A percentile compares a stretch with the other conserved stretches of the same genome.
These are phyloP conservation scores for Gopherus evgoodei DNA, from an alignment of 2,113 vertebrate species.

Conservation along the genomic window DNA sequence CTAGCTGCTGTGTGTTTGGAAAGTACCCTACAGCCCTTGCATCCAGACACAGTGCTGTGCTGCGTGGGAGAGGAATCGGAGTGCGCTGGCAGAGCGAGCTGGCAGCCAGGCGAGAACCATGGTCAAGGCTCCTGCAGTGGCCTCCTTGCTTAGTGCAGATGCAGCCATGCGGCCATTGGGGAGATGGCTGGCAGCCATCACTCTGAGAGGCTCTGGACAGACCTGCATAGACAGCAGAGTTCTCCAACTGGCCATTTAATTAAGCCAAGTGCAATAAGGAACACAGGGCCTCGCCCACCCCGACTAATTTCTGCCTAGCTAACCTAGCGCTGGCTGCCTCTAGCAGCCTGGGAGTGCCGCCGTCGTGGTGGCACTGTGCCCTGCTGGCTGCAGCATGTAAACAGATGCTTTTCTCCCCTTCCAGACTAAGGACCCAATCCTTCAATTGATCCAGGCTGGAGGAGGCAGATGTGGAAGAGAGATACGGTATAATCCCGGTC, in stretches of 20 bases:
- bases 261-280: not conserved
- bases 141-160: too few relatives aligned
- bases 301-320: not conserved
- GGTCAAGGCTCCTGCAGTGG: too few relatives aligned
- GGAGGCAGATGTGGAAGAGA: not conserved
- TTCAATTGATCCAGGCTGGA: not conserved
- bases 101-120: too few relatives aligned
- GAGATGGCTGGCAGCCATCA: not conserved
- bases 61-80: too few relatives aligned
- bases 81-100: too few relatives aligned
- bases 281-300: not conserved
- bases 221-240: not conserved
- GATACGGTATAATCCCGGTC: not conserved
- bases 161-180: too few relatives aligned
- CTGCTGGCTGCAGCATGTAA: not conserved
- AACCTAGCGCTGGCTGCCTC: not conserved
- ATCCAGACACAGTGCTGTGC: too few relatives aligned
- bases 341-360: not conserved
- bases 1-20: too few relatives aligned
- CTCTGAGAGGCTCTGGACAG: too few relatives aligned
- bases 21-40: too few relatives aligned
- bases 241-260: not conserved
- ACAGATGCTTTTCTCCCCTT: not conserved
- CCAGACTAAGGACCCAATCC: not conserved
- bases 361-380: too few relatives aligned